Conservation (phyloP, 2,113 vertebrate genomes). For the Cryptoleucopteryx plumbea region DNA sequence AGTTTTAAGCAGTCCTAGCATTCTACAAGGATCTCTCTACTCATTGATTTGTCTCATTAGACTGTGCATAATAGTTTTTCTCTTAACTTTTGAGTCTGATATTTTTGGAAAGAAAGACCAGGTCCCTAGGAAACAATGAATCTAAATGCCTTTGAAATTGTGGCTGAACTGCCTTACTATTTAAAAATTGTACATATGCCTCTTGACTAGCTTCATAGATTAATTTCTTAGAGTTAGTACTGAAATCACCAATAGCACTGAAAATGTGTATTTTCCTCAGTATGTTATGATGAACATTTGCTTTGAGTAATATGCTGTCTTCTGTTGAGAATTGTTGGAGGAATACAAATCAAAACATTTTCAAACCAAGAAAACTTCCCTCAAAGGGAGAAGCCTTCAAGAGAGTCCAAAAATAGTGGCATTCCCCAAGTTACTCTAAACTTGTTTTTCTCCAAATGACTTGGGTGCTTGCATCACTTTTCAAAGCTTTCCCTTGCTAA, state of each 20-base stretch:
- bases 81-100: neutral
- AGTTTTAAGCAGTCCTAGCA: neutral
- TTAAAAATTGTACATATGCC: neutral
- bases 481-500: neutral
- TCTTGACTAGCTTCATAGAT: neutral
- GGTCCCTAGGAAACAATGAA: neutral
- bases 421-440: neutral
- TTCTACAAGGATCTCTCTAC: neutral
- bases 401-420: neutral
- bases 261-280: neutral
- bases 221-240: neutral
- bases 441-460: neutral
- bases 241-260: neutral
- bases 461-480: neutral
- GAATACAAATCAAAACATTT: conserved; percentile 11
- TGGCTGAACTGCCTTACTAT: neutral
- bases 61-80: neutral
- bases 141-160: neutral
- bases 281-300: neutral
- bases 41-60: neutral
- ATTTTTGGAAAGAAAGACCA: neutral
- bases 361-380: conserved; percentile 1
- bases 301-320: neutral
- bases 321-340: neutral
- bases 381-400: neutral